Conservation (phyloP, 1,140 invertebrate genomes). For the Drosophila takahashii region DNA sequence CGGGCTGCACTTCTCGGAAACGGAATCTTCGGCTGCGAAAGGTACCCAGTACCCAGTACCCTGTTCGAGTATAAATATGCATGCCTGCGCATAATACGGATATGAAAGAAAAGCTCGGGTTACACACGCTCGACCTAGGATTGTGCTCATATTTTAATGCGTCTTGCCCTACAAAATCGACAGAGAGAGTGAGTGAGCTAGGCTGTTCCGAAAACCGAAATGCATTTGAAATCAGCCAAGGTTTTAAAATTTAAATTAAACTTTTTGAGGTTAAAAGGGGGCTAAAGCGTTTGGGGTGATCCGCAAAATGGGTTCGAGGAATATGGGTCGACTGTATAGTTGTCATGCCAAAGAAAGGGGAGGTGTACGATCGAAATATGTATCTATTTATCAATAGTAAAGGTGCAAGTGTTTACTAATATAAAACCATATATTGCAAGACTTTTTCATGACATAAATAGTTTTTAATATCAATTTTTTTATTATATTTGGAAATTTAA, state of each 20-base stretch:
- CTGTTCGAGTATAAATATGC: conserved; percentile 69
- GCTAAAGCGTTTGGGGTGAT: not conserved
- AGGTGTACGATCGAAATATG: too few species aligned
- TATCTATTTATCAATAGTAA: too few species aligned
- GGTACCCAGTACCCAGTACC: conserved; percentile 15
- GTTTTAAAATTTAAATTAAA: conserved; percentile 5
- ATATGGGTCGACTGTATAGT: not conserved
- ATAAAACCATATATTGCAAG: too few species aligned
- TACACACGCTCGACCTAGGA: conserved; percentile 73
- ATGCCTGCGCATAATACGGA: conserved; percentile 76
- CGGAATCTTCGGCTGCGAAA: conserved; percentile 65
- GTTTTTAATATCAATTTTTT: too few species aligned
- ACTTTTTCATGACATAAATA: too few species aligned
- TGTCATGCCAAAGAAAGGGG: not conserved
- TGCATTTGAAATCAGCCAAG: conserved; percentile 19
- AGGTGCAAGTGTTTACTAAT: too few species aligned
- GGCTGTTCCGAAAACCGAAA: conserved; percentile 29
- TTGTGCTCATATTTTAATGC: conserved; percentile 67
- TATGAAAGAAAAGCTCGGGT: conserved; percentile 76
- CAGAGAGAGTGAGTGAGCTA: conserved; percentile 17
- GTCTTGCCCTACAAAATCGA: conserved; percentile 46
- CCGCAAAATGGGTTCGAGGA: not conserved
- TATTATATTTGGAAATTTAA: too few species aligned
- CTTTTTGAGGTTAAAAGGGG: too few species aligned
- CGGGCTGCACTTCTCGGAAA: conserved; percentile 74